A percentile compares a stretch with the other conserved stretches of the same genome.
Evolutionary conservation across 2,888 invertebrate species (phyloP).

Genomic region (Coelogynopora nodosa): DNA sequence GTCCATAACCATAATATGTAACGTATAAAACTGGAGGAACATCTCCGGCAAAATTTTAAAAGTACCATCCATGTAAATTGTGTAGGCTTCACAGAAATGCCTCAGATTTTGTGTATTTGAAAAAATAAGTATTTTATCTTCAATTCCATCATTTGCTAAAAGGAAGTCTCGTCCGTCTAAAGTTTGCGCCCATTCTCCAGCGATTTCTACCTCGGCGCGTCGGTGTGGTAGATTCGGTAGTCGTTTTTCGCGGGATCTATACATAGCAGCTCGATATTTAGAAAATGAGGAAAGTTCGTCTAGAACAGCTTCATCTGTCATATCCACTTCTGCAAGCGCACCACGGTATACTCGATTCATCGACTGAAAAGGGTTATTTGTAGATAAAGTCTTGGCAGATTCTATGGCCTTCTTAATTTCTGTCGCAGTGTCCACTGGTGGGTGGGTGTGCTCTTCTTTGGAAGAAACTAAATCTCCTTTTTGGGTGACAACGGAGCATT

Average conservation of each 20-base stretch:
- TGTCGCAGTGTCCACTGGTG: not conserved
- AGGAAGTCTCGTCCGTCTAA: not conserved
- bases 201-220: not conserved
- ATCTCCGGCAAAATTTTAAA: too few relatives aligned
- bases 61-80: too few relatives aligned
- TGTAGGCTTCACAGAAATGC: too few relatives aligned
- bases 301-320: not conserved
- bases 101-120: too few relatives aligned
- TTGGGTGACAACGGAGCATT: too few relatives aligned
- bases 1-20: not conserved
- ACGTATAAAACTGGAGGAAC: too few relatives aligned
- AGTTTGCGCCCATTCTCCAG: not conserved
- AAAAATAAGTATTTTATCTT: too few relatives aligned
- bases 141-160: not conserved
- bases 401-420: not conserved
- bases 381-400: not conserved
- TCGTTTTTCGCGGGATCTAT: not conserved
- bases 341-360: not conserved
- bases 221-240: constrained; percentile 2
- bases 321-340: not conserved
- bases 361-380: not conserved
- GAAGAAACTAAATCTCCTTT: too few relatives aligned
- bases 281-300: constrained; percentile 5
- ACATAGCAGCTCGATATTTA: not conserved
- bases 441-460: not conserved